Evolutionary conservation across 2,797 vertebrate genomes (phyloP).

Genomic region (Rhinatrema bivittatum): DNA sequence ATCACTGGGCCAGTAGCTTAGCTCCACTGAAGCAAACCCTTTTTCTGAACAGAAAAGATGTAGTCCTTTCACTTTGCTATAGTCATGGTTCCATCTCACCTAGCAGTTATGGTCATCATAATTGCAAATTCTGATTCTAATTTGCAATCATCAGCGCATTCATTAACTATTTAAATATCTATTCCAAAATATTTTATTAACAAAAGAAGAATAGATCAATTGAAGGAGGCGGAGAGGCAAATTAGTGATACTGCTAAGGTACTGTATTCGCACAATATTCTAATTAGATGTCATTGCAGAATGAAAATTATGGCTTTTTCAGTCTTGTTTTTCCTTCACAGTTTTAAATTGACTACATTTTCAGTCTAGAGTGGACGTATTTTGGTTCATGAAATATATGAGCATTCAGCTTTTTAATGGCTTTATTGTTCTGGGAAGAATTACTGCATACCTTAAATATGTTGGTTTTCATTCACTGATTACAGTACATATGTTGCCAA

Average conservation of each 20-base stretch:
- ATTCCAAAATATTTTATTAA: background rate
- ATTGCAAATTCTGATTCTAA: background rate
- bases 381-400: background rate
- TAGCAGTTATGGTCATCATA: too few species aligned
- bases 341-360: slow-evolving; percentile 4
- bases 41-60: too few species aligned
- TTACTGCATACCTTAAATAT: background rate
- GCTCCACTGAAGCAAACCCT: too few species aligned
- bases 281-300: background rate
- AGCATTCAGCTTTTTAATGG: background rate
- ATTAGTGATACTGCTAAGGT: background rate
- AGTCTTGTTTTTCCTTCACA: background rate
- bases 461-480: background rate
- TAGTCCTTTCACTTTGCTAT: too few species aligned
- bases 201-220: background rate
- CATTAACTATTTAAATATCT: background rate
- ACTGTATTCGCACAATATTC: background rate
- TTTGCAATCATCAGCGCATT: background rate
- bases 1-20: too few species aligned
- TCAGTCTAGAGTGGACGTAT: background rate
- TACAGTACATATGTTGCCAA: background rate
- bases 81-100: too few species aligned
- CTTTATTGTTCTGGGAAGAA: slow-evolving; percentile 7
- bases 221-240: background rate
- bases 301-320: background rate